phyloP scores from a whole-genome alignment of 92 coral and sea anemone species.

The Phenganax stokvisi region DNA sequence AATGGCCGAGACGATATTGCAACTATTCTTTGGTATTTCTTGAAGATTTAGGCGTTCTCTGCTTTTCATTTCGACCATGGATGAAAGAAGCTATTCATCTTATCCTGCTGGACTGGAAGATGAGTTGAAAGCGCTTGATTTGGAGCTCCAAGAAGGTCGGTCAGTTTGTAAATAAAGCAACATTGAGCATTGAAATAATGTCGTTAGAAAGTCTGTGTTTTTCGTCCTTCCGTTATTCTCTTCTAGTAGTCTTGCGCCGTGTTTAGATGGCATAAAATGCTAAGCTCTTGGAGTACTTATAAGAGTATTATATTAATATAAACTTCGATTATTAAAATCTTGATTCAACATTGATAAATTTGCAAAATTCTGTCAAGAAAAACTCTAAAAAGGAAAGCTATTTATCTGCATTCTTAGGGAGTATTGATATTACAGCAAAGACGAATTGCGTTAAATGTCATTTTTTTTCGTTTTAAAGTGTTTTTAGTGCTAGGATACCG shows the following conservation, averaged over 20 bases:
- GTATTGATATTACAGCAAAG: not conserved
- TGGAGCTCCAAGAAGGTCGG: slow-evolving; percentile 98
- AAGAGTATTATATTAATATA: not conserved
- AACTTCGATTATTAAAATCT: too few relatives aligned
- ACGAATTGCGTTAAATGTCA: not conserved
- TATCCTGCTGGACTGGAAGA: slow-evolving; percentile 78
- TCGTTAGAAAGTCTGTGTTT: not conserved
- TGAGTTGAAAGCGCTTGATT: slow-evolving; percentile 79
- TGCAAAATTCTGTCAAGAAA: not conserved
- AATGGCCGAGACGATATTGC: slow-evolving; percentile 8
- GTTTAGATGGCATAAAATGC: not conserved
- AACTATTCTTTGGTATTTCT: not conserved
- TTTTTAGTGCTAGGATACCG: slow-evolving; percentile 1
- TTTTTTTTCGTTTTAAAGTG: not conserved
- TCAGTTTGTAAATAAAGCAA: not conserved
- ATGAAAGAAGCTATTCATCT: slow-evolving; percentile 50
- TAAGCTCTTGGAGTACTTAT: not conserved
- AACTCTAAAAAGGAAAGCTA: not conserved
- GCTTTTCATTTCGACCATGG: slow-evolving; percentile 9
- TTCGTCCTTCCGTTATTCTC: not conserved
- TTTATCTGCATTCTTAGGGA: not conserved
- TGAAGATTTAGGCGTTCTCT: not conserved
- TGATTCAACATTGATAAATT: too few relatives aligned
- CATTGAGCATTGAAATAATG: not conserved
- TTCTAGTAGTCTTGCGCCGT: not conserved